Conservation (phyloP, 2,113 vertebrate genomes). For the Sakesphorus luctuosus region DNA sequence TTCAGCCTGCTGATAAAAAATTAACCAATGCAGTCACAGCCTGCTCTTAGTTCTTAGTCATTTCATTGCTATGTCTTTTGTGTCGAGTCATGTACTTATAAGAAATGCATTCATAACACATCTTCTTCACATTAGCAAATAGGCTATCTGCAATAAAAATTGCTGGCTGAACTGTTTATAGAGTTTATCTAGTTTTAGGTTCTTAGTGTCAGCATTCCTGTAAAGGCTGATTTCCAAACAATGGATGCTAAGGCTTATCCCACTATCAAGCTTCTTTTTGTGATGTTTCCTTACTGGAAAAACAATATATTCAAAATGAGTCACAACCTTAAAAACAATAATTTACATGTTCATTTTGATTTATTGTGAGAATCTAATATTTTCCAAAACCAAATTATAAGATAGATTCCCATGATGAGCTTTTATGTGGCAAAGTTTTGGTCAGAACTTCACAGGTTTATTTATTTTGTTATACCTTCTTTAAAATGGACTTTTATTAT, state of each 20-base stretch:
- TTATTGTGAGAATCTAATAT: neutral
- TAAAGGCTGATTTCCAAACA: neutral
- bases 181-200: neutral
- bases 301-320: neutral
- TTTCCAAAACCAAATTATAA: accelerated
- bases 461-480: neutral
- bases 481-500: neutral
- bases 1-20: neutral
- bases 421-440: neutral
- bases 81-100: neutral
- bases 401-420: neutral
- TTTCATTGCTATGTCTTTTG: neutral
- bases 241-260: neutral
- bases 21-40: neutral
- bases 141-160: neutral
- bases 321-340: neutral
- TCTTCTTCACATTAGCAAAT: neutral
- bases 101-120: neutral
- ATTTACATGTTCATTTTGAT: neutral
- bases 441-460: neutral
- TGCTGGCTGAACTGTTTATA: neutral
- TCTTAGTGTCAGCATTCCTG: neutral
- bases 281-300: neutral
- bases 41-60: neutral
- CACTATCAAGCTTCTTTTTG: neutral